Evolutionary conservation across 2,888 invertebrate genomes (phyloP), one percentile per base, ranked within the genome.

Genomic region (Sisyra nigra): DNA sequence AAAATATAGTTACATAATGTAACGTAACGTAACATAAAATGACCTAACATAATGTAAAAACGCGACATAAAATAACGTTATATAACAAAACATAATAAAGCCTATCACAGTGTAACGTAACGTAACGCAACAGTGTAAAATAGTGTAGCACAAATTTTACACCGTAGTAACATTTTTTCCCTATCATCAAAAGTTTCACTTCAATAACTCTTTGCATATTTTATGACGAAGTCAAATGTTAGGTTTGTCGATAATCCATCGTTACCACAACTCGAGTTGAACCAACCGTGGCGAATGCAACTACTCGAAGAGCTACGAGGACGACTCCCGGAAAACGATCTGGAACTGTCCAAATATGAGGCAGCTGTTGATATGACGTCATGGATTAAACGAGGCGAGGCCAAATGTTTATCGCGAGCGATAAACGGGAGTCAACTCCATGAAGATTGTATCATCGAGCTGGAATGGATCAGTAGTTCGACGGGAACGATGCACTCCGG

Each of bases 351-450:
- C 10, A 59, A 67, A 40, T 87, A 79, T 62, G 80, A 82, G 52
- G 71, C 77, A 54, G 88, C 88, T 18, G 72, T 88, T 41, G 87
- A 88, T 62, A 79, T 81, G 55, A 79, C 81, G 15, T 87, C 87
- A 0, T 91, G 89, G 87, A 74, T 84, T 1, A 83, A 88, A 54
- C 79, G 79, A 46, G 85, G 84, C 34, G 82, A 87, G 61, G 80
- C 82, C 1, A 74, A 83, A 53, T 75, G 80, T 49, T 67, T 72
- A 40, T 65, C 66, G 55, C 56, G 62, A 19, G 47, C 48, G 47
- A 32, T 47, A 46, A 24, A 40, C 44, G 44, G 51, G 11, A 24
- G 18, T 11, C 66, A 67, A 45, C 61, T 67, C 31, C 76, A 72
- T 56, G 79, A 83, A 52, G 86, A 87, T 52, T 84, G 85, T 55